These are phyloP conservation scores for Istiophorus platypterus DNA, from an alignment of 2,113 vertebrate species.

Conservation along the genomic window DNA sequence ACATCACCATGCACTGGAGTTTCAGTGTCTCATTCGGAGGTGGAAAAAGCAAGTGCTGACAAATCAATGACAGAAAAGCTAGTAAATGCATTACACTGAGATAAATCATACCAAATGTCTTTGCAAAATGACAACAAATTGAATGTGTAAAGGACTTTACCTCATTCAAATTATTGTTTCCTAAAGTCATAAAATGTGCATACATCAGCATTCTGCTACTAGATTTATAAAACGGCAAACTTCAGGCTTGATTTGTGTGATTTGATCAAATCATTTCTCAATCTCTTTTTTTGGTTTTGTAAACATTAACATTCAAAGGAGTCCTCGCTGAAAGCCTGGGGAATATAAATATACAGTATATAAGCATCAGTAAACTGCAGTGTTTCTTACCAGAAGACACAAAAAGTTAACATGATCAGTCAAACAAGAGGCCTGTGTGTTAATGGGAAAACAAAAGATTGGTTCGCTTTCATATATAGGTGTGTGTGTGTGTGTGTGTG, in stretches of 20 bases:
- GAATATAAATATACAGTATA: conserved; percentile 27
- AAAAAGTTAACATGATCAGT: conserved; percentile 4
- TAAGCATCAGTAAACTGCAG: conserved; percentile 40
- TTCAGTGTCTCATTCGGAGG: conserved; percentile 30
- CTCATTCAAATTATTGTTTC: conserved; percentile 35
- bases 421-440: conserved; percentile 49
- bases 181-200: conserved; percentile 54
- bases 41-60: conserved; percentile 27
- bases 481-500: conserved; percentile 4
- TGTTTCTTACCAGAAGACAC: conserved; percentile 19
- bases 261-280: conserved; percentile 34
- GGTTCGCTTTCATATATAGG: conserved; percentile 24
- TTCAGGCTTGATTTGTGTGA: conserved; percentile 43
- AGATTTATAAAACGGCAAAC: conserved; percentile 66
- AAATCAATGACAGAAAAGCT: conserved; percentile 28
- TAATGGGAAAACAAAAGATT: conserved; percentile 11
- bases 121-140: conserved; percentile 39
- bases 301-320: conserved; percentile 76
- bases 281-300: conserved; percentile 73
- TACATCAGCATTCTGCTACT: conserved; percentile 57
- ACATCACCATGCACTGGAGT: conserved; percentile 22
- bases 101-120: conserved; percentile 23
- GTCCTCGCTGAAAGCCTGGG: conserved; percentile 24
- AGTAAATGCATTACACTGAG: conserved; percentile 21
- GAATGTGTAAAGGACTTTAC: conserved; percentile 24